Evolutionary conservation across 2,113 vertebrate species (phyloP).

Genomic region (Proterorhinus semilunaris): DNA sequence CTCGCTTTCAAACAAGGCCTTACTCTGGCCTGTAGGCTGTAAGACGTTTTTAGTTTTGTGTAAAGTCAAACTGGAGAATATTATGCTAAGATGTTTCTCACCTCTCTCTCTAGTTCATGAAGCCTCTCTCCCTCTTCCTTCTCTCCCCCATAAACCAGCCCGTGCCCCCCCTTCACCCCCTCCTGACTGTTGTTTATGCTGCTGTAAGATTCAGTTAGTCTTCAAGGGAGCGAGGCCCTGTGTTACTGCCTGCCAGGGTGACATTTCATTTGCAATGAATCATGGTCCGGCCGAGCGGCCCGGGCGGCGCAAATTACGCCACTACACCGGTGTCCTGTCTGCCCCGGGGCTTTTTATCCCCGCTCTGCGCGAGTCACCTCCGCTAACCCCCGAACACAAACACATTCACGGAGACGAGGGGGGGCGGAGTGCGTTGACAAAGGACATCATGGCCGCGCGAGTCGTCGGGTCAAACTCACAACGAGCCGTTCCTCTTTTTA

Average conservation of each 20-base stretch:
- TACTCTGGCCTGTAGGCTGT: too few species aligned
- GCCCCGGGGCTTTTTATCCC: conserved; percentile 9
- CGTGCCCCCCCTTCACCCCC: conserved; percentile 35
- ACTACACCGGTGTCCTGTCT: conserved; percentile 40
- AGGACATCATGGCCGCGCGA: too few species aligned
- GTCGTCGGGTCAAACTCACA: too few species aligned
- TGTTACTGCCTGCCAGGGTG: conserved; percentile 76
- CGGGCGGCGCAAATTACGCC: conserved; percentile 39
- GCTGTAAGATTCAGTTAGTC: conserved; percentile 77
- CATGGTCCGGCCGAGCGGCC: conserved; percentile 63
- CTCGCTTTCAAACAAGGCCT: too few species aligned
- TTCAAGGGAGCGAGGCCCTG: conserved; percentile 59
- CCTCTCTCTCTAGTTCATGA: neutral
- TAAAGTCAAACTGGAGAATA: too few species aligned
- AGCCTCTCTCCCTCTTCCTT: neutral
- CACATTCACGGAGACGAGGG: too few species aligned
- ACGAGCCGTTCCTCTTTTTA: too few species aligned
- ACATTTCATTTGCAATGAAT: conserved; percentile 82
- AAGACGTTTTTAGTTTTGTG: too few species aligned
- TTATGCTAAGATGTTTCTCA: neutral
- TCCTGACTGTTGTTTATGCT: conserved; percentile 73
- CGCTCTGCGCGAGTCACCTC: conserved; percentile 2
- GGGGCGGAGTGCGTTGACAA: too few species aligned
- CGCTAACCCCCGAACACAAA: conserved; percentile 8
- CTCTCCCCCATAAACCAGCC: conserved; percentile 43